Base-by-base conservation (phyloP, 2,888 invertebrate genomes). In the Chrysodeixis includens region DNA sequence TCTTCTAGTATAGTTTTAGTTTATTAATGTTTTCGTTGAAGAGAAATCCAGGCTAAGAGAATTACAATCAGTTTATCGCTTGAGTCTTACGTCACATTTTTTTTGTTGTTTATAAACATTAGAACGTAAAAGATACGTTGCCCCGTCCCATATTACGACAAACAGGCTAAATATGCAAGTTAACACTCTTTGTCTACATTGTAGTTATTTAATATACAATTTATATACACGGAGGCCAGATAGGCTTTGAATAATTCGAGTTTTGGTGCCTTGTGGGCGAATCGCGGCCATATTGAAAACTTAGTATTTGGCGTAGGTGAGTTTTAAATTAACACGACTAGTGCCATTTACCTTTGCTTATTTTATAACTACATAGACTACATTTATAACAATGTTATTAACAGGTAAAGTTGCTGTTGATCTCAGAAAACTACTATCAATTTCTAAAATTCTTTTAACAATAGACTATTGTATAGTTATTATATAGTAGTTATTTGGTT, bases 261-360 rank as follows among this genome's bases (percentile, higher is more conserved):
- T 86, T 88, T 88, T 81, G 83, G 82, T 81, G 71, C 73, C 72
- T 81, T 82, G 92, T 93, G 93, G 93, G 93, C 91, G 93, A 89
- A 88, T 88, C 84, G 83, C 87, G 86, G 90, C 90, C 90, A 90
- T 92, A 91, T 90, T 90, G 90, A 90, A 91, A 89, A 87, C 83
- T 71, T 70, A 80, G 76, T 76, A 79, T 78, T 86, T 88, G 84
- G 92, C 90, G 93, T 93, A 91, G 93, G 92, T 88, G 91, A 86
- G 84, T 81, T 84, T 87, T 80, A 84, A 83, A 83, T 79, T 87
- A 81, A 85, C 80, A 71, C 68, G 68, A 67, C 63, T 73, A 35
- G 56, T 67, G 46, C 46, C 46, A 49, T 20, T 66, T 66, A 65
- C 65, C 65, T 70, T 78, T 79, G 67, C 66, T 55, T 69, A 69